A percentile compares a stretch with the other conserved stretches of the same genome.
Conservation (phyloP, 2,113 vertebrate genomes). For the Pipra filicauda region DNA sequence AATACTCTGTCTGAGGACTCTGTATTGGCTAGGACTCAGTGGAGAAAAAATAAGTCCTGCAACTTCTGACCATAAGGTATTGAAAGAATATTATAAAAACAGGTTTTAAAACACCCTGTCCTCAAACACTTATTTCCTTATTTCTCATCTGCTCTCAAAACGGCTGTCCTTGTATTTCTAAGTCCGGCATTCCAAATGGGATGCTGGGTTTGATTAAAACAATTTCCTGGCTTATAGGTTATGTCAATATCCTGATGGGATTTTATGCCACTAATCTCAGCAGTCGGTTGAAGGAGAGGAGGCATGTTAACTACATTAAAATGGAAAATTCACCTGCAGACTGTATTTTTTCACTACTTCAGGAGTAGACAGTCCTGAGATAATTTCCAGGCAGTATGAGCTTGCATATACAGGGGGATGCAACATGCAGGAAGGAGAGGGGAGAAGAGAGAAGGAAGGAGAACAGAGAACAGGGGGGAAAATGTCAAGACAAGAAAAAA, state of each 20-base stretch:
- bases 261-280: slow-evolving; percentile 58
- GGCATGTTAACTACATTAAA: slow-evolving; percentile 40
- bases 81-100: not conserved
- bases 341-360: not conserved
- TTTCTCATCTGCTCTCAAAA: slow-evolving; percentile 44
- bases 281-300: not conserved
- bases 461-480: not conserved
- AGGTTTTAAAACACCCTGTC: not conserved
- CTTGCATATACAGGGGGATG: not conserved
- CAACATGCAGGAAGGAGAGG: not conserved
- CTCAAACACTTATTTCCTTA: slow-evolving; percentile 8
- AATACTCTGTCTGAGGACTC: not conserved
- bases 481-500: not conserved
- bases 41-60: not conserved
- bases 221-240: slow-evolving; percentile 49
- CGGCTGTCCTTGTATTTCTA: slow-evolving; percentile 53
- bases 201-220: slow-evolving; percentile 64
- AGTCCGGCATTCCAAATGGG: slow-evolving; percentile 34
- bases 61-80: not conserved
- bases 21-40: not conserved
- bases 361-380: not conserved
- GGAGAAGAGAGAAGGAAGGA: not conserved
- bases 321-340: slow-evolving; percentile 27
- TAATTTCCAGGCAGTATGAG: not conserved
- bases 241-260: slow-evolving; percentile 57